A percentile compares a stretch with the other conserved stretches of the same genome.
Evolutionary conservation across 1,140 invertebrate species (phyloP).

Genomic region (Bombus pascuorum): DNA sequence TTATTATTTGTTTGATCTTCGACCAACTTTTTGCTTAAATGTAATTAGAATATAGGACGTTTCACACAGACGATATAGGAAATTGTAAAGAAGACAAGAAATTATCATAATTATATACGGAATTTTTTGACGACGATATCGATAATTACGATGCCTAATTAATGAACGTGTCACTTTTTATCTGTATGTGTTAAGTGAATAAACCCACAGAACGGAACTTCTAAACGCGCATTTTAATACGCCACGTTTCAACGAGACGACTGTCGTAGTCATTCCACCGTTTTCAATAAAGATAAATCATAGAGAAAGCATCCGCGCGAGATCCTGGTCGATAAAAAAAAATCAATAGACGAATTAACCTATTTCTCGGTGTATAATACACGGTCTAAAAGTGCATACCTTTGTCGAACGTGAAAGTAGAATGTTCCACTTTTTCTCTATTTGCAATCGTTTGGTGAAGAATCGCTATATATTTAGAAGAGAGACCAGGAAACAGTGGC

Average conservation of each 20-base stretch:
- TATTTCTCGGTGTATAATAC: slow-evolving; percentile 3
- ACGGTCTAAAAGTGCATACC: slow-evolving; percentile 38
- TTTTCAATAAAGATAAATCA: not conserved
- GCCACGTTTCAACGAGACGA: not conserved
- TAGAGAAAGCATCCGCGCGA: not conserved
- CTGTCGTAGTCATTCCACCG: not conserved
- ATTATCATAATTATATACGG: not conserved
- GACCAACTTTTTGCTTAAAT: not conserved
- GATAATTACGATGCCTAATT: slow-evolving; percentile 5
- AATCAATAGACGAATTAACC: not conserved
- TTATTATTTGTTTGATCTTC: not conserved
- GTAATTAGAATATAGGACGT: not conserved
- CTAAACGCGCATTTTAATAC: not conserved
- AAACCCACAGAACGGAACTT: not conserved
- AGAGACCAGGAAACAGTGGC: not conserved
- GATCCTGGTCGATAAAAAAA: not conserved
- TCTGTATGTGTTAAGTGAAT: not conserved
- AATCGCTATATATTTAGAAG: not conserved
- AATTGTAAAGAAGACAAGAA: not conserved
- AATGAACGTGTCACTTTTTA: not conserved
- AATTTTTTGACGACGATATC: not conserved
- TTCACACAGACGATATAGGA: not conserved
- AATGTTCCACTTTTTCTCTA: slow-evolving; percentile 50
- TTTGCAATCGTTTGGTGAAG: slow-evolving; percentile 25
- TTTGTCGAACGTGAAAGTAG: slow-evolving; percentile 45